A percentile compares a stretch with the other conserved stretches of the same genome.
Conservation (phyloP, 2,797 vertebrate genomes). For the Florisuga fusca region DNA sequence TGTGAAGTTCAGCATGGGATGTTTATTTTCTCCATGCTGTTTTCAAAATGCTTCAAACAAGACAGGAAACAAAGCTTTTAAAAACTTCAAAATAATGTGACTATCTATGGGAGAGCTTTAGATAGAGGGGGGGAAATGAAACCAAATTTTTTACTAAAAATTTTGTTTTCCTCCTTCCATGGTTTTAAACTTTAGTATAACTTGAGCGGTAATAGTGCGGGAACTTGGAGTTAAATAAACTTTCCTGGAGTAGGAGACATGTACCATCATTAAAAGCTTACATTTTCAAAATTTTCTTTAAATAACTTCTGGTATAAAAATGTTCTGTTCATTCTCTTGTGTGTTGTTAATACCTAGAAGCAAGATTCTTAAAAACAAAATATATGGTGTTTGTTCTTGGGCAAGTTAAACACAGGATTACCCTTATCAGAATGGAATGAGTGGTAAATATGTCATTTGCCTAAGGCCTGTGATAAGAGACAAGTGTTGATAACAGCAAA, state of each 20-base stretch:
- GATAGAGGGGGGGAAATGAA: background rate
- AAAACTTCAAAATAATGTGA: background rate
- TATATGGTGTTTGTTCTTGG: constrained; percentile 79
- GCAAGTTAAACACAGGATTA: constrained; percentile 82
- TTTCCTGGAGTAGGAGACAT: background rate
- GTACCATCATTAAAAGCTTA: background rate
- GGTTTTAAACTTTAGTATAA: constrained; percentile 29
- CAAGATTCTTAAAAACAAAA: constrained; percentile 70
- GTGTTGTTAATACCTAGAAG: constrained; percentile 72
- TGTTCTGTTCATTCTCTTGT: constrained; percentile 35
- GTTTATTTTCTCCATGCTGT: background rate
- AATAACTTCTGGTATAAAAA: constrained; percentile 21
- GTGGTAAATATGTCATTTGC: constrained; percentile 80
- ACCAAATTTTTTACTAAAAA: constrained; percentile 34
- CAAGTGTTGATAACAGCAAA: constrained; percentile 76
- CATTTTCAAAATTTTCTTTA: background rate
- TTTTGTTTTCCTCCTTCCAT: background rate
- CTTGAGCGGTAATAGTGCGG: background rate
- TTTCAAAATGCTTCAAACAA: constrained; percentile 20
- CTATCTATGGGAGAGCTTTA: background rate
- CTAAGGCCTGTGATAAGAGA: constrained; percentile 75
- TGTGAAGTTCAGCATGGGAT: constrained; percentile 1
- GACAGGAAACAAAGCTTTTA: background rate
- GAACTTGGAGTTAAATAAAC: constrained; percentile 46
- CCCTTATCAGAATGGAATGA: constrained; percentile 78